A percentile compares a stretch with the other conserved stretches of the same genome.
Conservation (phyloP, 2,888 invertebrate genomes). For the Apantesis nais region DNA sequence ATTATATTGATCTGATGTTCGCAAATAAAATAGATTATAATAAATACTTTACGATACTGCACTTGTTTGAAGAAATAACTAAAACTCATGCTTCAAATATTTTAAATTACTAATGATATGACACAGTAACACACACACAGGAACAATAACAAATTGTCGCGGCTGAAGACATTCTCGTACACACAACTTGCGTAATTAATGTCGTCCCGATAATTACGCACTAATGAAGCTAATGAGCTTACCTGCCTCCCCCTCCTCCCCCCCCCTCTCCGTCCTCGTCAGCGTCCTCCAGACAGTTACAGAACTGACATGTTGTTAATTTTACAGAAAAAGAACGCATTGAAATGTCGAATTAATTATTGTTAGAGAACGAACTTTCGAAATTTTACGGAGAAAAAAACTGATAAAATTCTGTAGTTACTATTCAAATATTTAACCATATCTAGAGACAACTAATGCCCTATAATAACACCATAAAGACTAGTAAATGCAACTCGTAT, state of each 20-base stretch:
- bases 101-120: background rate
- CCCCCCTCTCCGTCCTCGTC: too few species aligned
- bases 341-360: background rate
- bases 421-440: too few species aligned
- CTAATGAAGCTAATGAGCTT: slow-evolving; percentile 13
- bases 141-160: background rate
- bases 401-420: too few species aligned
- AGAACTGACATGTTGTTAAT: background rate
- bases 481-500: too few species aligned
- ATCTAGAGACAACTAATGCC: too few species aligned
- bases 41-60: background rate
- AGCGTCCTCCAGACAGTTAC: background rate
- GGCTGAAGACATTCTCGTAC: background rate
- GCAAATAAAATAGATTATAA: background rate
- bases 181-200: slow-evolving; percentile 13
- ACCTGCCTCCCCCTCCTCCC: background rate
- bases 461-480: too few species aligned
- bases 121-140: too few species aligned
- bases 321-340: background rate
- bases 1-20: too few species aligned
- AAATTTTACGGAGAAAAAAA: too few species aligned
- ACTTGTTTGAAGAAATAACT: background rate
- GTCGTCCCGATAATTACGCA: slow-evolving; percentile 6
- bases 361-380: background rate
- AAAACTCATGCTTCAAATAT: too few species aligned